Evolutionary conservation across 1,140 invertebrate genomes (phyloP), one percentile per base, ranked within the genome.

Genomic region (Ctenoplectra terminalis): DNA sequence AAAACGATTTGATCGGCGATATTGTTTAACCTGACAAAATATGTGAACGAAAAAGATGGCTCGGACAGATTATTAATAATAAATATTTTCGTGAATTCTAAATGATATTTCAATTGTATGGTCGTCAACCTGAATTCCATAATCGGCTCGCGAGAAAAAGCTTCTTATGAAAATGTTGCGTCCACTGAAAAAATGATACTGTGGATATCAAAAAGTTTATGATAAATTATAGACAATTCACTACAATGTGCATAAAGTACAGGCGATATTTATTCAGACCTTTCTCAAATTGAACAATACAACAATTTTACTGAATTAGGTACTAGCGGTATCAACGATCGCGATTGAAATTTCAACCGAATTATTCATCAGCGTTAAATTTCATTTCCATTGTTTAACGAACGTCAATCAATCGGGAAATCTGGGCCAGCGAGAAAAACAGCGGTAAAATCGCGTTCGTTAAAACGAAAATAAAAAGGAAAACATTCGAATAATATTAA

Each of bases 321-420:
- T n/a, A n/a, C n/a, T n/a, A n/a, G n/a, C n/a, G n/a, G n/a, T n/a
- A n/a, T n/a, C n/a, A n/a, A n/a, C n/a, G n/a, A n/a, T 56, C 7
- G 48, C 29, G 23, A 26, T 0, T 54, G 50, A 71, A 71, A 52
- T 71, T 69, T 69, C 48, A 71, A 13, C 13, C 11, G 23, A 4
- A 54, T 20, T 15, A 20, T 26, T 15, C 15, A 40, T 8, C 3
- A 20, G 48, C 48, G 50, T 71, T 50, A 26, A 71, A 71, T 71
- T 71, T 71, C 50, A 37, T 71, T 54, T 54, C 67, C 48, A 26
- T 52, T 71, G 43, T 31, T 17, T 54, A 6, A 8, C 66, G 17
- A 48, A 26, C 26, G 31, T 34, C 26, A 34, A 31, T 46, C 29
- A 31, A 34, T 50, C 50, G 50, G 13, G 50, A 71, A 37, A 56